Evolutionary conservation across 1,140 invertebrate species (phyloP), one percentile per base, ranked within the genome.

Genomic region (Platyscapa corneri): DNA sequence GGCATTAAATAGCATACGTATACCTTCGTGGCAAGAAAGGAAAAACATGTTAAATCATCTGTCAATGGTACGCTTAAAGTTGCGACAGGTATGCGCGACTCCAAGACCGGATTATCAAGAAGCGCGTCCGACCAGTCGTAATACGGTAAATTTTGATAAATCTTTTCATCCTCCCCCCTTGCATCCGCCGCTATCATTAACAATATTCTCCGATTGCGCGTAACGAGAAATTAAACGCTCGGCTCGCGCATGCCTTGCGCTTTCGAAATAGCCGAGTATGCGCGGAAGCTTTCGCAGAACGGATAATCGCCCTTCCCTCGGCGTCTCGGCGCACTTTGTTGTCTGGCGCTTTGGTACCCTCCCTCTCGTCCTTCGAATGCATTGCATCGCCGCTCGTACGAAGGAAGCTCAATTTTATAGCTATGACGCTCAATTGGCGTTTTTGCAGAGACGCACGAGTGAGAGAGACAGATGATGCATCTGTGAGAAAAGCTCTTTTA

Each of bases 321-420:
- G 2, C n/a, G n/a, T 23, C 8, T 16, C 70, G 56, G 82, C 75
- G 7, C 60, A 64, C 74, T 78, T 77, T 78, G 49, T 84, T 42
- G 27, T 49, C 75, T 32, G 49, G 10, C 34, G 39, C 39, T 20
- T n/a, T n/a, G n/a, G n/a, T n/a, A n/a, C 39, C 23, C 5, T 14
- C 3, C 34, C 8, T 10, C 39, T 10, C 77, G 1, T 16, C 34
- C 34, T 60, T 60, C 23, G 56, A 27, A 14, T 60, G 23, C n/a
- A 3, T 32, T 3, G 20, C 42, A 46, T 46, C 42, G 42, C 42
- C 42, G 42, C 42, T 46, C 42, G 42, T 46, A 2, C 12, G 67
- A 34, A 70, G 32, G 49, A 81, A 56, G 72, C 79, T 86, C 84
- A 86, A 86, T 86, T 86, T 86, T 70, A 82, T 77, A 75, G 74